Evolutionary conservation across 2,888 invertebrate genomes (phyloP), one percentile per base, ranked within the genome.

Genomic region (Oscheius sp.): DNA sequence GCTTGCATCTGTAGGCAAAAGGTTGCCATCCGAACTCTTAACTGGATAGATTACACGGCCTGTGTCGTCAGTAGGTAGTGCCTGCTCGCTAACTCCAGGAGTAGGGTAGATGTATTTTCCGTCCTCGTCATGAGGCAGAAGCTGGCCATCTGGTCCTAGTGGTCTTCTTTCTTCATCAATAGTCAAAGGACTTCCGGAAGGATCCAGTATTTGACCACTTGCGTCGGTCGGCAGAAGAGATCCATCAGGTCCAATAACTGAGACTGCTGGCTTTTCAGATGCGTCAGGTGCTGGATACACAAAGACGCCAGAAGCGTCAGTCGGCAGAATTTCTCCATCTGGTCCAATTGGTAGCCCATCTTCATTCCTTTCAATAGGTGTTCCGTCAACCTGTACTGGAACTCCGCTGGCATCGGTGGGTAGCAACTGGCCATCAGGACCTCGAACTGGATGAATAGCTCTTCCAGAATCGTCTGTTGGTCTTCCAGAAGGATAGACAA

Each of bases 251-350:
- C 55, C 78, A 21, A 81, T 74, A 13, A 55, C 13, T 23, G 55
- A n/a, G 13, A n/a, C n/a, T 5, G 18, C 49, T 13, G 49, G 49
- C 5, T 35, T 5, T 49, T 13, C n/a, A 18, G n/a, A 7, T 49
- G n/a, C 13, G 6, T 7, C 18, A 35, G 73, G 69, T 21, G 61
- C 80, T 12, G 18, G 79, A 74, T 25, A 56, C 21, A 46, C 76
- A 1, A 29, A 52, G 21, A 7, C 13, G 5, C 52, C 29, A 18
- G 52, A 12, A 21, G 46, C 79, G 46, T 85, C 83, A n/a, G 81
- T 86, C 12, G 80, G 78, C 1, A 76, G 73, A 0, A 77, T 76
- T 55, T 64, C 75, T 27, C 80, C 80, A 35, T 82, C 78, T 29
- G 78, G 73, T 25, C 78, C 78, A 18, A 82, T 68, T 45, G 79